phyloP scores from a whole-genome alignment of 1,140 invertebrate species.

The Calephelis nemesis region DNA sequence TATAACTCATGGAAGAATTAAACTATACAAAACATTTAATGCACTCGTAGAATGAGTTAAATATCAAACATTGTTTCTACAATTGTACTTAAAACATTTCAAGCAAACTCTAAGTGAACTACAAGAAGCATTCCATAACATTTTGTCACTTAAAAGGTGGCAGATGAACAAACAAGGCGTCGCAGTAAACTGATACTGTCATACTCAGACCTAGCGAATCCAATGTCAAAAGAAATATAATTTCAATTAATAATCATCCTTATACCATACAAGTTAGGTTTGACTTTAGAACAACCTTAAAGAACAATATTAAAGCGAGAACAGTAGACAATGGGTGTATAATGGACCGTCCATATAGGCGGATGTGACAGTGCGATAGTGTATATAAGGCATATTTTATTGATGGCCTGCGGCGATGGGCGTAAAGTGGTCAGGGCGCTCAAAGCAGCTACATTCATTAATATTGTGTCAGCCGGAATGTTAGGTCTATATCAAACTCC shows the following conservation, averaged over 20 bases:
- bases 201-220: neutral
- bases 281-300: neutral
- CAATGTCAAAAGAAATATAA: neutral
- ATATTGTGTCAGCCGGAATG: too few species aligned
- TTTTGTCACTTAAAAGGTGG: constrained; percentile 9
- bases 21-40: too few species aligned
- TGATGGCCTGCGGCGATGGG: neutral
- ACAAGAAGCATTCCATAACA: constrained; percentile 2
- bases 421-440: too few species aligned
- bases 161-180: constrained; percentile 16
- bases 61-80: too few species aligned
- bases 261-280: neutral
- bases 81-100: neutral
- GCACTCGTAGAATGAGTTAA: too few species aligned
- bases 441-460: too few species aligned
- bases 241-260: constrained; percentile 1
- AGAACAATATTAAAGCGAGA: neutral
- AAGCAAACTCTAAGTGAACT: neutral
- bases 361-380: neutral
- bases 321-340: neutral
- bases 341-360: neutral
- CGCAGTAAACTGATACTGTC: constrained; percentile 16
- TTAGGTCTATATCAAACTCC: too few species aligned
- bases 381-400: neutral
- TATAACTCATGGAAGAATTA: too few species aligned